Evolutionary conservation across 2,113 vertebrate genomes (phyloP).

Genomic region (Cnemophilus loriae): DNA sequence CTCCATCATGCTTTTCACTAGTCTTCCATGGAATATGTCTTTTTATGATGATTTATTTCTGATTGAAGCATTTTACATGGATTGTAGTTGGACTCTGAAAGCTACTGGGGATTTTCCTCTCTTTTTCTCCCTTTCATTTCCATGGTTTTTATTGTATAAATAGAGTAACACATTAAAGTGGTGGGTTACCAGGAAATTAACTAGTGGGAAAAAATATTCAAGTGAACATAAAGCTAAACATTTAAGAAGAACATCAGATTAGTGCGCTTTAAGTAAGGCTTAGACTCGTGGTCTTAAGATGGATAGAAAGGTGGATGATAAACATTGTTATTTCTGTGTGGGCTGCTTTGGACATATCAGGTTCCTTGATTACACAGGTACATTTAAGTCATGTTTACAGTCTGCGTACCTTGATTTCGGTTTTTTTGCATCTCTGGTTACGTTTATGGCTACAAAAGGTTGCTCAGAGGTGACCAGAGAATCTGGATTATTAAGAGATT

Average conservation of each 20-base stretch:
- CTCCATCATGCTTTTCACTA: neutral
- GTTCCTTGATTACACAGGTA: neutral
- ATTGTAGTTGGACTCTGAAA: neutral
- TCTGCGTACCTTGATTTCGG: neutral
- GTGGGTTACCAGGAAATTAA: neutral
- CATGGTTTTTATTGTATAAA: neutral
- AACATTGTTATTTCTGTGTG: neutral
- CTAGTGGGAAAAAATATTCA: neutral
- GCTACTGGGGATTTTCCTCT: neutral
- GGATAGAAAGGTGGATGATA: neutral
- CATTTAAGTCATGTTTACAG: neutral
- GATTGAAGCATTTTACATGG: neutral
- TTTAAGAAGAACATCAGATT: neutral
- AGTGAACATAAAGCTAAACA: neutral
- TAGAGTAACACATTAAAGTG: neutral
- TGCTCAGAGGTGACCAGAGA: neutral
- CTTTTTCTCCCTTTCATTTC: neutral
- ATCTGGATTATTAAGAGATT: neutral
- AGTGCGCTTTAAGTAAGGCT: neutral
- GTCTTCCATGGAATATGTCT: neutral
- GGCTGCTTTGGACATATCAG: neutral
- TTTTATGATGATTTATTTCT: neutral
- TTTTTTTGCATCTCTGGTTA: neutral
- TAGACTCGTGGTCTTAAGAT: neutral
- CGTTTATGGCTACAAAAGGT: neutral